Conservation (phyloP, 2,888 invertebrate species). For the Cerastoderma edule region DNA sequence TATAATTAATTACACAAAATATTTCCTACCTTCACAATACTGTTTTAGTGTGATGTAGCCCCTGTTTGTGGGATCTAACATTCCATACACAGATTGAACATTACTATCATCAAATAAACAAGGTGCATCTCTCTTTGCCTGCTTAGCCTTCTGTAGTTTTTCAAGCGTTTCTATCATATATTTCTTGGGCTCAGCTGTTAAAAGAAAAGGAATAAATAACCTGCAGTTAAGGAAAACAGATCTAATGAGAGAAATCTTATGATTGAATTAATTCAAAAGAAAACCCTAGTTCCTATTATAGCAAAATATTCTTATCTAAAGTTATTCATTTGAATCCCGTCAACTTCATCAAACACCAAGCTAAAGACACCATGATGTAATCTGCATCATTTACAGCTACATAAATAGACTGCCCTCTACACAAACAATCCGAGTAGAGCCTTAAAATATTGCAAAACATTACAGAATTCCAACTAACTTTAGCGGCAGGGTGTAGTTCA, state of each 20-base stretch:
- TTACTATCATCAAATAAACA: slow-evolving; percentile 82
- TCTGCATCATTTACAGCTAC: too few relatives aligned
- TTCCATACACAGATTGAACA: slow-evolving; percentile 81
- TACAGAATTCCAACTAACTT: too few relatives aligned
- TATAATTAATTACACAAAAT: neutral
- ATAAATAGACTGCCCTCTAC: too few relatives aligned
- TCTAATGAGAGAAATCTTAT: neutral
- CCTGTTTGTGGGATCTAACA: slow-evolving; percentile 81
- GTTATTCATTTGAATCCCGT: too few relatives aligned
- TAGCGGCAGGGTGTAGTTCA: too few relatives aligned
- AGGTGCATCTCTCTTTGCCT: slow-evolving; percentile 74
- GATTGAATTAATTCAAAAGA: slow-evolving; percentile 28
- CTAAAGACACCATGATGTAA: too few relatives aligned
- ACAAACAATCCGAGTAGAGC: too few relatives aligned
- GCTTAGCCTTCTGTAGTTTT: slow-evolving; percentile 76
- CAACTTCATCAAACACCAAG: too few relatives aligned
- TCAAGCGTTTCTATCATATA: slow-evolving; percentile 80
- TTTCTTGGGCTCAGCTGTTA: slow-evolving; percentile 79
- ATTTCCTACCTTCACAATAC: slow-evolving; percentile 78
- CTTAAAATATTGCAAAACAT: too few relatives aligned
- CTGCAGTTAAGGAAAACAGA: neutral
- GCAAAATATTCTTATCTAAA: too few relatives aligned
- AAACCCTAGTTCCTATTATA: too few relatives aligned
- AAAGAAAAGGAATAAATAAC: slow-evolving; percentile 16
- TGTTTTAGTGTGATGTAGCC: slow-evolving; percentile 79